Evolutionary conservation across 2,888 invertebrate genomes (phyloP).

Genomic region (Spodoptera exigua): DNA sequence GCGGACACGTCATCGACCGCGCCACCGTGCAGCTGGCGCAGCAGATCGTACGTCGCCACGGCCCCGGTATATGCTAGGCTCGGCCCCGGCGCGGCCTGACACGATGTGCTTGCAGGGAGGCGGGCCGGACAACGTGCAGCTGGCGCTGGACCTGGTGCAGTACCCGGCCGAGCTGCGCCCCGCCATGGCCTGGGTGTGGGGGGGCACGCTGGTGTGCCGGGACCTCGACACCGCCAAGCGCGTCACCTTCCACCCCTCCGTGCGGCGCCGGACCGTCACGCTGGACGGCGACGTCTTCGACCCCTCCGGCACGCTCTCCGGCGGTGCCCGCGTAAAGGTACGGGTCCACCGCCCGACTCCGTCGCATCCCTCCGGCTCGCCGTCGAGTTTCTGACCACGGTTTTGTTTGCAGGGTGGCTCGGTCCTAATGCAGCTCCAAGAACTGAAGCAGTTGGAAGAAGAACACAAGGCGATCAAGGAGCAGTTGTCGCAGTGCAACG

Average conservation of each 20-base stretch:
- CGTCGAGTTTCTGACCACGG: not conserved
- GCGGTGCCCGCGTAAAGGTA: constrained; percentile 92
- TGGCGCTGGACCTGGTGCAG: constrained; percentile 94
- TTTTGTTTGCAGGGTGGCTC: constrained; percentile 81
- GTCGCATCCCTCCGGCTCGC: too few species aligned
- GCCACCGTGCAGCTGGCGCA: constrained; percentile 91
- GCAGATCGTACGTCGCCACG: constrained; percentile 85
- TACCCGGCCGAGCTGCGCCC: constrained; percentile 91
- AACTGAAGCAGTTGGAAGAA: constrained; percentile 86
- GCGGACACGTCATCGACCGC: constrained; percentile 89
- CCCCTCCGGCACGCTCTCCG: constrained; percentile 96
- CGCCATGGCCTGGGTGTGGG: constrained; percentile 97
- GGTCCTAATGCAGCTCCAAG: constrained; percentile 88
- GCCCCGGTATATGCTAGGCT: too few species aligned
- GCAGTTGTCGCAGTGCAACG: constrained; percentile 53
- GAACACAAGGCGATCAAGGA: constrained; percentile 73
- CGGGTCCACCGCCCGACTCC: not conserved
- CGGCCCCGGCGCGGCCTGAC: not conserved
- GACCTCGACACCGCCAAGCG: constrained; percentile 94
- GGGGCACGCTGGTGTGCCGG: constrained; percentile 94
- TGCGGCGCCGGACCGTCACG: constrained; percentile 93
- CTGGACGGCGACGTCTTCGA: constrained; percentile 97
- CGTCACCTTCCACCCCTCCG: constrained; percentile 93
- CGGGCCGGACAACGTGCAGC: constrained; percentile 94
- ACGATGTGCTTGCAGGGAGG: constrained; percentile 69